Evolutionary conservation across 2,888 invertebrate genomes (phyloP), one percentile per base, ranked within the genome.

Genomic region (Monopis laevigella): DNA sequence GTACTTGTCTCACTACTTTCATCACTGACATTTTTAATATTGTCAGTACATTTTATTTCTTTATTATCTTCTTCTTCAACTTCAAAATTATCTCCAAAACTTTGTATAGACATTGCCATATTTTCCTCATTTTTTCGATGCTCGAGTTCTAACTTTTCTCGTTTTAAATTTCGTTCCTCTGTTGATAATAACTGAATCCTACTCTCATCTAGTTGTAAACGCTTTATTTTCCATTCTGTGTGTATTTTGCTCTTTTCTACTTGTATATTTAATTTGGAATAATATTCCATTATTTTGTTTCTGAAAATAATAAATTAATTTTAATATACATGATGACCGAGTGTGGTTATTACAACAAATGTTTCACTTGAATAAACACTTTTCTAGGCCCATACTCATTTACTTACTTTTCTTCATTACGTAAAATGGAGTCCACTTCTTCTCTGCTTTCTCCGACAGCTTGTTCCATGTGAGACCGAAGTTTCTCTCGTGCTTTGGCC

Each of bases 261-360:
- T 51, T 84, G 82, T 56, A 81, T 80, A 26, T 83, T 84, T 29
- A 88, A 56, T 52, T 85, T 82, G n/a, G 84, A 78, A 51, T 88
- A 88, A 56, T 87, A 87, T 51, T 83, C 82, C 53, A 85, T 75
- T 50, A 86, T 78, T 60, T 84, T 83, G 43, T 72, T 71, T 34
- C 87, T 41, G 27, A 18, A 39, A 39, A 12, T 19, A 17, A 18
- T 29, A 14, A 18, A 38, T 30, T 27, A 38, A 13, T 21, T 27
- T 27, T 19, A 16, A 2, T 39, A 27, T 14, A n/a, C n/a, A n/a
- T n/a, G n/a, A n/a, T n/a, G n/a, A n/a, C n/a, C n/a, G n/a, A n/a
- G n/a, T n/a, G n/a, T n/a, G n/a, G n/a, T n/a, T n/a, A n/a, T n/a
- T n/a, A n/a, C n/a, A n/a, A n/a, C n/a, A n/a, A n/a, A n/a, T n/a